phyloP scores from a whole-genome alignment of 2,797 vertebrate species.

The Cephalopachus bancanus region DNA sequence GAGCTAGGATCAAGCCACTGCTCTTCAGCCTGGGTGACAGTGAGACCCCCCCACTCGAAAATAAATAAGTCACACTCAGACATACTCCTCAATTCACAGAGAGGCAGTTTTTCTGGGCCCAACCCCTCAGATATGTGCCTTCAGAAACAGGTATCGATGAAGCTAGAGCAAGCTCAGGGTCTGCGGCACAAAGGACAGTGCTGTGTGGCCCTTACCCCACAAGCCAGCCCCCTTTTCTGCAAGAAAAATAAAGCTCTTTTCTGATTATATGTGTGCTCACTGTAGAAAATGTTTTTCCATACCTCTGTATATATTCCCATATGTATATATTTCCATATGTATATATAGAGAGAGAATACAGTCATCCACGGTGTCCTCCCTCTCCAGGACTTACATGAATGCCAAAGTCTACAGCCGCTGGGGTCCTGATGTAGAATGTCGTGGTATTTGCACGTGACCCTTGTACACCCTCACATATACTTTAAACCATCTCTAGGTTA shows the following conservation, averaged over 20 bases:
- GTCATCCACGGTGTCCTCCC: not conserved
- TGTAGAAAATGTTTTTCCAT: not conserved
- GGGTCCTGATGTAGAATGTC: not conserved
- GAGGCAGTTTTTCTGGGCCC: not conserved
- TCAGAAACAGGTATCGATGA: rapidly evolving
- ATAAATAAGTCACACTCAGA: not conserved
- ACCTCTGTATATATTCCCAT: not conserved
- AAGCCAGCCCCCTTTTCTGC: not conserved
- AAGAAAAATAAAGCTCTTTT: not conserved
- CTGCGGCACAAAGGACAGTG: rapidly evolving
- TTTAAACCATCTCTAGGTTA: not conserved
- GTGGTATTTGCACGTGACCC: not conserved
- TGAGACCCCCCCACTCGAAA: no score
- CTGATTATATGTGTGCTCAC: rapidly evolving
- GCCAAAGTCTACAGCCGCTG: not conserved
- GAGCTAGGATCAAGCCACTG: no score
- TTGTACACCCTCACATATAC: not conserved
- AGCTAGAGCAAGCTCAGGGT: not conserved
- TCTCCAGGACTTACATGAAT: not conserved
- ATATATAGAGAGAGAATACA: not conserved
- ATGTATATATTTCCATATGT: no score
- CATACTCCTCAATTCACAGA: not conserved
- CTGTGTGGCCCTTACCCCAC: rapidly evolving
- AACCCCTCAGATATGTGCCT: not conserved
- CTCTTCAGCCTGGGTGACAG: no score